These are phyloP conservation scores for Malthinus seriepunctatus DNA, from an alignment of 2,888 invertebrate genomes.

Conservation along the genomic window DNA sequence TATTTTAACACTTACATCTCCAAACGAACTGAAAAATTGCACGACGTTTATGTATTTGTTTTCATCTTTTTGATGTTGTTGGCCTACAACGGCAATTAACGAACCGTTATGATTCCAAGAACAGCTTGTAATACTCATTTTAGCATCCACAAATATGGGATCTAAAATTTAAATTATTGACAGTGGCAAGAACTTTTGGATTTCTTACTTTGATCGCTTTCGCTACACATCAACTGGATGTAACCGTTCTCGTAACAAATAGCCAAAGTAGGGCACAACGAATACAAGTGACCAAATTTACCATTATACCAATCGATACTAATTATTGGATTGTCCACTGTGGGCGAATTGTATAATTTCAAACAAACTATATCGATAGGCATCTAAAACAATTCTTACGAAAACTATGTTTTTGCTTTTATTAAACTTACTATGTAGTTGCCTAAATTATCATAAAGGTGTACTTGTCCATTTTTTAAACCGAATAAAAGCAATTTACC, in stretches of 20 bases:
- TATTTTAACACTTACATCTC: constrained; percentile 75
- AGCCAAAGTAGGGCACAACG: constrained; percentile 74
- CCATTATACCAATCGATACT: constrained; percentile 90
- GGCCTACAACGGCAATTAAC: constrained; percentile 85
- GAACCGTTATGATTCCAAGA: constrained; percentile 95
- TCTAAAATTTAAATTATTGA: constrained; percentile 65
- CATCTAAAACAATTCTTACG: constrained; percentile 62
- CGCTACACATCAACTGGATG: constrained; percentile 86
- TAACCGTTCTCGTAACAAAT: constrained; percentile 88
- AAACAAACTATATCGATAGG: constrained; percentile 70
- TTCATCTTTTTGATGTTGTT: constrained; percentile 58
- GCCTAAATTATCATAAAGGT: constrained; percentile 93
- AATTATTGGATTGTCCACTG: constrained; percentile 61
- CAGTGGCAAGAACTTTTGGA: neutral
- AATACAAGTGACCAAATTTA: constrained; percentile 68
- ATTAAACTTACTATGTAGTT: constrained; percentile 64
- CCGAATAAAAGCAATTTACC: constrained; percentile 89
- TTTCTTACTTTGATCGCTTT: constrained; percentile 78
- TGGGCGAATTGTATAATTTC: constrained; percentile 30
- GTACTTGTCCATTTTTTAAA: constrained; percentile 87
- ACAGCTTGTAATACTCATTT: constrained; percentile 78
- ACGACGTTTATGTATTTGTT: constrained; percentile 78
- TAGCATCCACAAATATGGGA: constrained; percentile 81
- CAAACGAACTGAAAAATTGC: constrained; percentile 87
- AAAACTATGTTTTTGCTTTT: neutral